A percentile compares a stretch with the other conserved stretches of the same genome.
phyloP scores from a whole-genome alignment of 2,113 vertebrate genomes.

The Labeo rohita region DNA sequence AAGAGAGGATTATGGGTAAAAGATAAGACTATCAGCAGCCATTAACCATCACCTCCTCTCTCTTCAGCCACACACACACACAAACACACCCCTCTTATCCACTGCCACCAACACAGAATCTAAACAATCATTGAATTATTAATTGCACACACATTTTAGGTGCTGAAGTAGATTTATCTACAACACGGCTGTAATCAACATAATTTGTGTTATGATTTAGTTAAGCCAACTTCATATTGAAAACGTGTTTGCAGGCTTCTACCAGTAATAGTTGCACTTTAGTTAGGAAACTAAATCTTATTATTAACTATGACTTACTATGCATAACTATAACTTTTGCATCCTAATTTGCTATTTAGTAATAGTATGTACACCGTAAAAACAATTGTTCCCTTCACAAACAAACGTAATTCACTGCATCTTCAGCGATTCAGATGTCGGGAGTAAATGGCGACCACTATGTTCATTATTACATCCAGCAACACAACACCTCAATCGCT shows the following conservation, averaged over 20 bases:
- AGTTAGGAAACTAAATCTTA: too few species aligned
- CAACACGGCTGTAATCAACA: background rate
- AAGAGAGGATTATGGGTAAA: constrained; percentile 69
- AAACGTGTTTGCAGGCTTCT: background rate
- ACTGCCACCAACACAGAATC: constrained; percentile 49
- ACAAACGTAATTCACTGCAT: too few species aligned
- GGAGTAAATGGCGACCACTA: too few species aligned
- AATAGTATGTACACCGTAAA: too few species aligned
- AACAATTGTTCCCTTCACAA: too few species aligned
- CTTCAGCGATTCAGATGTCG: too few species aligned
- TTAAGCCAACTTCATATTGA: background rate
- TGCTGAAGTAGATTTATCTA: background rate
- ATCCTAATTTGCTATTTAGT: too few species aligned
- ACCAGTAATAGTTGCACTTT: background rate
- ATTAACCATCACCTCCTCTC: constrained; percentile 77
- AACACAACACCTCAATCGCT: too few species aligned
- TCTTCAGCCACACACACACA: constrained; percentile 28
- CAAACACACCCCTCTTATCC: constrained; percentile 24
- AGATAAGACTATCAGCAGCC: constrained; percentile 83
- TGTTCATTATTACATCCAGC: too few species aligned
- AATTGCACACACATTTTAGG: background rate
- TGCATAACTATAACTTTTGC: too few species aligned
- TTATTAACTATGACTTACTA: too few species aligned
- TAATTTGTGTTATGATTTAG: background rate
- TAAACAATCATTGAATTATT: constrained; percentile 94